Base-by-base conservation (phyloP, 2,113 vertebrate genomes). In the Rousettus leschenaultii region DNA sequence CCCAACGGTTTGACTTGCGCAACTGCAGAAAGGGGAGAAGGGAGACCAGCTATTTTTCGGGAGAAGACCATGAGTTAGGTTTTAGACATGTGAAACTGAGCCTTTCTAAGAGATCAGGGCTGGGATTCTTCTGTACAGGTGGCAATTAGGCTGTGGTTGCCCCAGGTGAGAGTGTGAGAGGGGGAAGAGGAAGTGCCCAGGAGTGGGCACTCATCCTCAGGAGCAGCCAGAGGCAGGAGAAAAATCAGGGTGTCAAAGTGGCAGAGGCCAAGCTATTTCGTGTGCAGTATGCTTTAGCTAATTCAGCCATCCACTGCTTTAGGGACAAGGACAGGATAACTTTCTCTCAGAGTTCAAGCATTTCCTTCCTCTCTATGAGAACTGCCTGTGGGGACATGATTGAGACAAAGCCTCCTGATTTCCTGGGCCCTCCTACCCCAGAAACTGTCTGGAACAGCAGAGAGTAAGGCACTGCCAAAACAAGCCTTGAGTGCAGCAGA, bases 151-250 rank as follows among this genome's bases (percentile, higher is more conserved):
- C 22, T 9, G 78, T 33, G 8, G 35, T 16, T 59, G 7, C 10
- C 12, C 2, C 0, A 40, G 24, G 57, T 18, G 33, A 57, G 11
- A 35, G 7, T 6, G n/a, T 18, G 30, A 30, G 63, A 10, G 4
- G 2, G 12, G 28, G 6, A 61, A 35, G 48, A 78, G 55, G 8
- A 22, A 18, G 18, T 5, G 16, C 38, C 71, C 10, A 6, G 48
- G 8, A 12, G 21, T 0, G 19, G 2, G 38, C 22, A 40, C 0
- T 21, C n/a, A 13, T 9, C 0, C 0, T 40, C 57, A 26, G 78
- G 28, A 59, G 18, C 38, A 73, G 78, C 55, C 38, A 19, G 79
- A 53, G 15, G 26, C 61, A 13, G 43, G 74, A 73, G 45, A 61
- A 35, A 53, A 2, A 11, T 19, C 3, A 40, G 28, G 28, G 24